Base-by-base conservation (phyloP, 1,140 invertebrate species). In the Proales similis region DNA sequence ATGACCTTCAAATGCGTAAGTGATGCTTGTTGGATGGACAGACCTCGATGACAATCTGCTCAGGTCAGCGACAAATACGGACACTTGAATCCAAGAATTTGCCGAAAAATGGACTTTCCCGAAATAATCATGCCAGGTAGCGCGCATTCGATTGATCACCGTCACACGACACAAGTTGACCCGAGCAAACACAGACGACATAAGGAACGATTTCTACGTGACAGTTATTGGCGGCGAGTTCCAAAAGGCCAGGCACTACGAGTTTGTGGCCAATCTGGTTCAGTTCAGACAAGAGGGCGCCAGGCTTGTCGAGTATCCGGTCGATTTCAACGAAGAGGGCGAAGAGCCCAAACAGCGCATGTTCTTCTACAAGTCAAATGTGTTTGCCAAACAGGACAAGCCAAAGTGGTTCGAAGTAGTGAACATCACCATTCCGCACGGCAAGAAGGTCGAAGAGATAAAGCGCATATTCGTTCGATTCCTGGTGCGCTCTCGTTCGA, bases 91-190 rank as follows among this genome's bases (percentile, higher is more conserved):
- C 51, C 51, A 26, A 57, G 32, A 57, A 57, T 61, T 14, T 30
- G 57, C 38, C 39, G 57, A 20, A 61, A 61, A 61, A 45, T 61
- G 39, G 26, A 61, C 38, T 61, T 61, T 61, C 57, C 57, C 11
- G 57, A 61, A 20, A 45, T 61, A 7, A 61, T 61, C 22, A 61
- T 57, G 51, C 51, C 51, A 3, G 48, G 48, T 49, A 29, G 3
- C 19, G 3, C 1, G 7, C n/a, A n/a, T n/a, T 2, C 9, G 19
- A 3, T 22, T 27, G 22, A 29, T 49, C 3, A n/a, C 5, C 22
- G 26, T 11, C 9, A 48, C 30, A 6, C 26, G 30, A 11, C 11
- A 2, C 12, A 36, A 36, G 9, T 36, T 36, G 14, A 36, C 14
- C 9, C 9, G 14, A 9, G 9, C 9, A 9, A 9, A n/a, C 11